A percentile compares a stretch with the other conserved stretches of the same genome.
Evolutionary conservation across 1,140 invertebrate species (phyloP).

Genomic region (Ylistrum balloti): DNA sequence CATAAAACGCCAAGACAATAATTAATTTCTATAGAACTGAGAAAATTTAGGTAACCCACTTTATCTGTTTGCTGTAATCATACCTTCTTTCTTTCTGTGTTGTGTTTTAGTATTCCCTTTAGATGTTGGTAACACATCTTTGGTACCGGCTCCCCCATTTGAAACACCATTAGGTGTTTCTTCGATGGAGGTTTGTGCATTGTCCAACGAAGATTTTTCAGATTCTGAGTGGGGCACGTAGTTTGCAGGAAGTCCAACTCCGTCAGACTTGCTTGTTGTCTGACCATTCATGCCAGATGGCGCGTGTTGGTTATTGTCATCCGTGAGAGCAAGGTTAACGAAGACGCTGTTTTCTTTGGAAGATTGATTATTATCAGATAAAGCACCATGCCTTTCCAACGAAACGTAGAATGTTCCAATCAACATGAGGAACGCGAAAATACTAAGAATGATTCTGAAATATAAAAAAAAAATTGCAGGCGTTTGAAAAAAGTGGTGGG

Average conservation of each 20-base stretch:
- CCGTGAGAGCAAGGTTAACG: neutral
- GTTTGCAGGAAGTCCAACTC: neutral
- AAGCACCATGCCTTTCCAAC: slow-evolving; percentile 48
- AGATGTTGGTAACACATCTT: neutral
- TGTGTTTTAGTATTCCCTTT: neutral
- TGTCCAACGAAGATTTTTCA: neutral
- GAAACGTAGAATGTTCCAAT: slow-evolving; percentile 60
- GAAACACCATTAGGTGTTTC: neutral
- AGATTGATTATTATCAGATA: neutral
- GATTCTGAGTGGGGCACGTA: neutral
- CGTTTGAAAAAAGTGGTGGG: no score
- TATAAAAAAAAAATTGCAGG: neutral
- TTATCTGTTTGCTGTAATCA: no score
- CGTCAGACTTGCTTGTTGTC: neutral
- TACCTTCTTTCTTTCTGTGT: neutral
- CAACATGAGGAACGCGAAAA: slow-evolving; percentile 51
- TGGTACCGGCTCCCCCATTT: neutral
- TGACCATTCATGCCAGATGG: no score
- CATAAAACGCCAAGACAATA: no score
- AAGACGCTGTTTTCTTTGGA: neutral
- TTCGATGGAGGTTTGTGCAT: neutral
- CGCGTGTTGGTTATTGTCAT: neutral
- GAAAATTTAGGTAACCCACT: no score
- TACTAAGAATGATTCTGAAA: slow-evolving; percentile 54
- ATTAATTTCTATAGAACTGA: no score